These are phyloP conservation scores for Sinocyclocheilus rhinocerous DNA, from an alignment of 2,113 vertebrate genomes.

Conservation along the genomic window DNA sequence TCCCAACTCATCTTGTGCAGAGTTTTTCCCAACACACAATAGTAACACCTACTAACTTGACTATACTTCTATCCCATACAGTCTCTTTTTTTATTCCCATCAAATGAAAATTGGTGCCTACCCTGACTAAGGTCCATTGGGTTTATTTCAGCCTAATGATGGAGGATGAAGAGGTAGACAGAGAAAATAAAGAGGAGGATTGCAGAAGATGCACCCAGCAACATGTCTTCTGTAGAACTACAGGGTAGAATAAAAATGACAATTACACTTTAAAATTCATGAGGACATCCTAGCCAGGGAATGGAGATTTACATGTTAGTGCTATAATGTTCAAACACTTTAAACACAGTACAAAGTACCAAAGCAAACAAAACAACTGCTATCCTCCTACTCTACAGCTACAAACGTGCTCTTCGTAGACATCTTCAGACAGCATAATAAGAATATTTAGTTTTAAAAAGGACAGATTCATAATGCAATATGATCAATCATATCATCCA, in stretches of 20 bases:
- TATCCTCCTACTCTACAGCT: slow-evolving; percentile 31
- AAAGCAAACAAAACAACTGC: slow-evolving; percentile 9
- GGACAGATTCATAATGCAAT: background rate
- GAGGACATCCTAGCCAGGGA: background rate
- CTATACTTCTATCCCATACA: background rate
- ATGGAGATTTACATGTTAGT: background rate
- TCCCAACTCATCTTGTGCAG: background rate
- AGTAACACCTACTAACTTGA: background rate
- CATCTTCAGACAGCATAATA: slow-evolving; percentile 35
- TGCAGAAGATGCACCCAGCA: slow-evolving; percentile 6
- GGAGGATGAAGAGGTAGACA: background rate
- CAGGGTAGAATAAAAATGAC: background rate
- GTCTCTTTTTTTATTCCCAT: background rate
- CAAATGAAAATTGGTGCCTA: background rate
- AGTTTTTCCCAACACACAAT: background rate
- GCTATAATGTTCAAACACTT: slow-evolving; percentile 21
- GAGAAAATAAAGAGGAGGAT: background rate
- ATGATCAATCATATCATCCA: background rate
- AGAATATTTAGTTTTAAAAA: slow-evolving; percentile 17
- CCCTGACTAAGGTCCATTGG: background rate
- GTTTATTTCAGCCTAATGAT: background rate
- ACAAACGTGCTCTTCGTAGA: slow-evolving; percentile 34
- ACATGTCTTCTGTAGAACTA: background rate
- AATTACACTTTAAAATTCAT: slow-evolving; percentile 12
- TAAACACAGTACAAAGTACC: background rate